Conservation (phyloP, 2,113 vertebrate genomes). For the Ginglymostoma cirratum region DNA sequence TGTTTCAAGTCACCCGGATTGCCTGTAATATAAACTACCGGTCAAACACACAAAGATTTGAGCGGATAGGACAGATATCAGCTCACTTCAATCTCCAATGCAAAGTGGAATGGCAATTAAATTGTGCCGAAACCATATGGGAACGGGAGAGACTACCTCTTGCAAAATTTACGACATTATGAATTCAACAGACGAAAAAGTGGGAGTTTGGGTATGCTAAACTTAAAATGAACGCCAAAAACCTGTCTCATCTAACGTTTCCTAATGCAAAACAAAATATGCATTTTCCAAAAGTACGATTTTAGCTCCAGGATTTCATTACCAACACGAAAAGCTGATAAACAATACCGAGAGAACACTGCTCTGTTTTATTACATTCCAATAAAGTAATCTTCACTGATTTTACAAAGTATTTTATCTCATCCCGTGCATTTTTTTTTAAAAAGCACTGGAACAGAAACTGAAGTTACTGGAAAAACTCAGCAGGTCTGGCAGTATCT, state of each 20-base stretch:
- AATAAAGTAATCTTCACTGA: neutral
- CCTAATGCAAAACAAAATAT: neutral
- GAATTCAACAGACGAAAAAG: neutral
- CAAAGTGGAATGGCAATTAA: neutral
- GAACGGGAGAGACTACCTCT: neutral
- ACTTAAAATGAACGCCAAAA: neutral
- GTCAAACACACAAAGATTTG: neutral
- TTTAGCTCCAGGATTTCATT: neutral
- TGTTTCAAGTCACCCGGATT: neutral
- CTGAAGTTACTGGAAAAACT: no score
- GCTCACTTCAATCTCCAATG: neutral
- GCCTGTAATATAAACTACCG: neutral
- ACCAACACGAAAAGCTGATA: neutral
- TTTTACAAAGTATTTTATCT: neutral
- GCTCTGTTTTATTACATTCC: neutral
- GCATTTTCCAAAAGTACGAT: neutral
- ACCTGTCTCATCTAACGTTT: neutral
- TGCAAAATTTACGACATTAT: neutral
- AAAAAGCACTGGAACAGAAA: no score
- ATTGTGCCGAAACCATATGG: neutral
- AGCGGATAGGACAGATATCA: neutral
- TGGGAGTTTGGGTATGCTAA: no score
- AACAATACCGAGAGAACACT: neutral
- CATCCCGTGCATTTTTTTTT: neutral
- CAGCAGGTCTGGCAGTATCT: no score